A percentile compares a stretch with the other conserved stretches of the same genome.
phyloP scores from a whole-genome alignment of 2,888 invertebrate species.

The Meiosimyza platycephala region DNA sequence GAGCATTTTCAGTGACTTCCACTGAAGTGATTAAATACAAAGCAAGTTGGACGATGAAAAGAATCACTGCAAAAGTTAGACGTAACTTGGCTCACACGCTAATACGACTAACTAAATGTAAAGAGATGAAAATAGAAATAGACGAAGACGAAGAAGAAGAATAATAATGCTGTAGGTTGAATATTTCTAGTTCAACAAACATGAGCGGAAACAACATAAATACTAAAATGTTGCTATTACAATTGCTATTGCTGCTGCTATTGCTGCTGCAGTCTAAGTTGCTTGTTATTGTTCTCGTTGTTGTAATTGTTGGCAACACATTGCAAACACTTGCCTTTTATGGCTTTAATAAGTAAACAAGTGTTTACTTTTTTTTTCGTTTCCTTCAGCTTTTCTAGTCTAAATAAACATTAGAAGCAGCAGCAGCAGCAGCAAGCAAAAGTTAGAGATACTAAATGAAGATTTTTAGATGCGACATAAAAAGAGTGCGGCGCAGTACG shows the following conservation, averaged over 20 bases:
- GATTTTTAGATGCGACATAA: background rate
- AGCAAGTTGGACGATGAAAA: background rate
- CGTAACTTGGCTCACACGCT: too few relatives aligned
- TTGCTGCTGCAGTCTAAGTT: background rate
- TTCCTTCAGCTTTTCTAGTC: background rate
- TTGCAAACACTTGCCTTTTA: slow-evolving; percentile 35
- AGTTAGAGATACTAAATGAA: background rate
- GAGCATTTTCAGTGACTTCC: slow-evolving; percentile 14
- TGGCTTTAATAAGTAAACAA: slow-evolving; percentile 33
- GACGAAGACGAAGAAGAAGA: background rate
- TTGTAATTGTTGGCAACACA: slow-evolving; percentile 24
- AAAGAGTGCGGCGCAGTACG: background rate
- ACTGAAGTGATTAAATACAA: slow-evolving; percentile 28
- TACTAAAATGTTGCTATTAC: slow-evolving; percentile 10
- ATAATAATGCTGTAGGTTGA: slow-evolving; percentile 40
- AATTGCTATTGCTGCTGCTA: too few relatives aligned
- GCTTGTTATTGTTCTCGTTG: slow-evolving; percentile 7
- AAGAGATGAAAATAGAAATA: background rate
- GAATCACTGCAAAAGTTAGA: background rate
- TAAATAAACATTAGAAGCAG: slow-evolving; percentile 18
- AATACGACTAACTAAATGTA: background rate
- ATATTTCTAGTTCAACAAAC: slow-evolving; percentile 45
- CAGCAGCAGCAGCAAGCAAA: background rate
- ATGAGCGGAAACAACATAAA: slow-evolving; percentile 32
- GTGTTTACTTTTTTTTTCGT: background rate